Evolutionary conservation across 2,888 invertebrate species (phyloP), one percentile per base, ranked within the genome.

Genomic region (Harpalus rubripes): DNA sequence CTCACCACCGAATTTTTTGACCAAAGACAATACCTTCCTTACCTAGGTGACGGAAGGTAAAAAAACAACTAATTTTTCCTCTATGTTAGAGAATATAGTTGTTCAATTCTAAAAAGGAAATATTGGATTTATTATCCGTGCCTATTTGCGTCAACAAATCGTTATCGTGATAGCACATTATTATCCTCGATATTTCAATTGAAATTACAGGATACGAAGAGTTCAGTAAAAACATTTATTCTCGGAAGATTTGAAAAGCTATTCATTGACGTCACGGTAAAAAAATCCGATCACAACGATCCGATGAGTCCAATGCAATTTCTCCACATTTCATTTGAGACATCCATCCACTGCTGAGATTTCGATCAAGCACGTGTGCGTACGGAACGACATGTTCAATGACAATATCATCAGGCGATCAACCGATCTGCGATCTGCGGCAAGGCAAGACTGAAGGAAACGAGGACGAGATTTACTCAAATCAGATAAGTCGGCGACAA

Each of bases 301-400:
- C 52, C 7, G 74, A 44, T 74, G 74, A 26, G 12, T 52, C 18
- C 74, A 41, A n/a, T 72, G 72, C 72, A 72, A 72, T 72, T 72
- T 74, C 74, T 74, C 52, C 26, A 74, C 74, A 74, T 74, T 74
- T 74, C 74, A 74, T 74, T 74, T 74, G 74, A 74, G 74, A 74
- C 74, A 74, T 74, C 74, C 41, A 74, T 74, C 26, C 32, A 18
- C 18, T 65, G 39, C 10, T 44, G 44, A 44, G 44, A 52, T 74
- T 74, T 52, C 74, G 22, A 56, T 52, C 18, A 44, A 74, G 44
- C 74, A 74, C 26, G 52, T 74, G 74, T 74, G 44, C 18, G 72
- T 72, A 41, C 7, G 52, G 12, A 15, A 18, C 52, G 74, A 74
- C 72, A 72, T 72, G 44, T 72, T 72, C 72, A 72, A 41, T 72